Base-by-base conservation (phyloP, 2,113 vertebrate species). In the Cervus canadensis region DNA sequence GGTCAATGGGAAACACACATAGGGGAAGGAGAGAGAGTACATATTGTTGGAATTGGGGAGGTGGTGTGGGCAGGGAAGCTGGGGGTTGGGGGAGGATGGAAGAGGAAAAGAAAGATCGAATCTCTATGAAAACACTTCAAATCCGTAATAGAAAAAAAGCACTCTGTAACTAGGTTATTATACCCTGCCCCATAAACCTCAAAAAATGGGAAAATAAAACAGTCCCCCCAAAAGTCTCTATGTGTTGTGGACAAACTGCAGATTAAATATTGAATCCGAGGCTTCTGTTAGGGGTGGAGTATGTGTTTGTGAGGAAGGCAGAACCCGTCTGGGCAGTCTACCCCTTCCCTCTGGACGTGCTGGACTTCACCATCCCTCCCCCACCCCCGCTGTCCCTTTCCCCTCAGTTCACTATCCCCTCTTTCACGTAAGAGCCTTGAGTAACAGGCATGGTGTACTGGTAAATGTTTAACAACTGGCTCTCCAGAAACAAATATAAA, bases 391-490 rank as follows among this genome's bases (percentile, higher is more conserved):
- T 4, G 1, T 36, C 76, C 7, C 23, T 54, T 84, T 11, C 11
- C 23, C 36, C 28, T 94, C 30, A 36, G 59, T 59, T 88, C 76
- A 67, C 11, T 0, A 1, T 10, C 33, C 7, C n/a, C 4, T 67
- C 11, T 45, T 50, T 43, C 11, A 9, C 2, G 7, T 59, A 88
- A 54, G 74, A 84, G 89, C 54, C 90, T 86, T 93, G 56, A 60
- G 86, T 33, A 71, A 76, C 2, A 60, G 93, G 16, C 87, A 28
- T 13, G 40, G 30, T 19, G 30, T 71, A 30, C 33, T 67, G 26
- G 40, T 60, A 89, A 96, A 78, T 86, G 78, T 94, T 95, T 87
- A 93, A 74, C 45, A 95, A 56, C 19, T 71, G 36, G 50, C 71
- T 87, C 45, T 91, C 60, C 9, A 76, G 89, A 67, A 94, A 67